Conservation (phyloP, 2,113 vertebrate genomes). For the Choloepus hoffmanni region DNA sequence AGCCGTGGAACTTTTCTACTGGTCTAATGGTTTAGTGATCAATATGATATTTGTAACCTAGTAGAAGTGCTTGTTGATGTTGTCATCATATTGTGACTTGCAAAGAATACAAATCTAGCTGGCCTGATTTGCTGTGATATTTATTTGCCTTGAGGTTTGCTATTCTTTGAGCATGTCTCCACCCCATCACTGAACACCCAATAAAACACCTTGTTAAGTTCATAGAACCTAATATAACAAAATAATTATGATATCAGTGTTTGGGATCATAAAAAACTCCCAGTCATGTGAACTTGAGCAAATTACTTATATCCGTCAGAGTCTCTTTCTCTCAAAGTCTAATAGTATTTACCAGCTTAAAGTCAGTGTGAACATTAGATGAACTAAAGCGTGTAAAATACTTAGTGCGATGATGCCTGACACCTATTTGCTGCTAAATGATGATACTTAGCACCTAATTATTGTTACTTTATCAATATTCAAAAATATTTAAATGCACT, state of each 20-base stretch:
- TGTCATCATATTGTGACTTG: background rate
- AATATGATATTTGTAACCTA: background rate
- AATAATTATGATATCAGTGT: background rate
- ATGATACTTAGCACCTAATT: background rate
- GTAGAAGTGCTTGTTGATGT: background rate
- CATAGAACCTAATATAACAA: background rate
- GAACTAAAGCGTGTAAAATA: background rate
- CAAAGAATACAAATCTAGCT: slow-evolving; percentile 62
- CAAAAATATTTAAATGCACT: background rate
- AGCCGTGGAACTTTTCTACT: background rate
- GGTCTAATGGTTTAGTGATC: background rate
- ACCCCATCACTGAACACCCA: background rate
- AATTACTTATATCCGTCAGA: background rate
- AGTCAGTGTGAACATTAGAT: background rate
- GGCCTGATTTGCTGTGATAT: slow-evolving; percentile 9
- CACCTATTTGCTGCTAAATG: background rate
- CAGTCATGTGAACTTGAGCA: background rate
- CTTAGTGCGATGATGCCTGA: background rate
- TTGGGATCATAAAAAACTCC: background rate
- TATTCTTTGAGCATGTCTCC: background rate
- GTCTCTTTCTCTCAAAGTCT: background rate
- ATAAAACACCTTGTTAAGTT: background rate
- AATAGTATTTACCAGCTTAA: background rate
- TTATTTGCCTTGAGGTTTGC: background rate
- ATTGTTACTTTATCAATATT: background rate